These are phyloP conservation scores for Pomatorhinus ruficollis DNA, from an alignment of 2,113 vertebrate species.

Conservation along the genomic window DNA sequence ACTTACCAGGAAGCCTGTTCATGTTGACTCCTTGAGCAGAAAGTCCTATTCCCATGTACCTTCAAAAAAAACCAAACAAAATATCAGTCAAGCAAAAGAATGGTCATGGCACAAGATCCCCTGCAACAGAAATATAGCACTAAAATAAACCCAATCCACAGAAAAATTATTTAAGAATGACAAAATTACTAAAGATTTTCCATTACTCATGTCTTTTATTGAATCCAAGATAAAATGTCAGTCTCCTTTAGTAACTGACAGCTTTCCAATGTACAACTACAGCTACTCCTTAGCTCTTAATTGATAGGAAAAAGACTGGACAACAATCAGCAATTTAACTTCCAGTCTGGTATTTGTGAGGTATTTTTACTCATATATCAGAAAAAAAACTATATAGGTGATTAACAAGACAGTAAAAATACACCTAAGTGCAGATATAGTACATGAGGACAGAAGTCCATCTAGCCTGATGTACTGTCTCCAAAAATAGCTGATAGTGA, in stretches of 20 bases:
- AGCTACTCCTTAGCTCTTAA: neutral
- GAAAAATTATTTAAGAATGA: neutral
- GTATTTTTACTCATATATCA: neutral
- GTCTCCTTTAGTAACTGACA: neutral
- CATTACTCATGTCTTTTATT: neutral
- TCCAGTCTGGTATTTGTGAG: neutral
- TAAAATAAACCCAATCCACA: neutral
- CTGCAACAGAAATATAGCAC: neutral
- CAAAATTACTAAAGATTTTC: neutral
- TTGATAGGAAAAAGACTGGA: neutral
- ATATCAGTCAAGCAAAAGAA: constrained; percentile 45
- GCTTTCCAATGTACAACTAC: neutral
- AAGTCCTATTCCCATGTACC: constrained; percentile 98
- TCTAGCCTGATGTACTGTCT: neutral
- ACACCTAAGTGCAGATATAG: neutral
- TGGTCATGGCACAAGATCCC: neutral
- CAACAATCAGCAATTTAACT: neutral
- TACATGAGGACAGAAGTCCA: neutral
- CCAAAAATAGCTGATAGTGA: neutral
- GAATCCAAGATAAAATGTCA: neutral
- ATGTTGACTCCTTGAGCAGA: constrained; percentile 99
- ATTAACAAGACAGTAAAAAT: neutral
- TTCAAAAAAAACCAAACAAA: constrained; percentile 69
- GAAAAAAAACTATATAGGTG: neutral
- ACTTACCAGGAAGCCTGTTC: constrained; percentile 99